These are phyloP conservation scores for Conus ventricosus DNA, from an alignment of 1,140 invertebrate genomes.

Conservation along the genomic window DNA sequence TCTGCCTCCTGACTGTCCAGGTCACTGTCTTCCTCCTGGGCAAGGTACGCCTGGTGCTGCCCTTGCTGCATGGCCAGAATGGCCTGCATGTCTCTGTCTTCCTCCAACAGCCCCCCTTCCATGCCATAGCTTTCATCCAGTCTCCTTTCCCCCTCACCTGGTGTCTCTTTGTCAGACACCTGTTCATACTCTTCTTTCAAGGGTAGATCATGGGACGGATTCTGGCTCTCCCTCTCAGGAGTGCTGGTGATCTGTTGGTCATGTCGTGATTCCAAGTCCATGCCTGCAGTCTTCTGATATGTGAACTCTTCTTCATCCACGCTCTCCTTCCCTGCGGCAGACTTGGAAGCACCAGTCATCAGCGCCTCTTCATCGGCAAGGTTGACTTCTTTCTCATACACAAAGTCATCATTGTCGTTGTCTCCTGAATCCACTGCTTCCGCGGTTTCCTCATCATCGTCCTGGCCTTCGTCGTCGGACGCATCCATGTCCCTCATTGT, in stretches of 20 bases:
- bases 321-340: not conserved
- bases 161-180: not conserved
- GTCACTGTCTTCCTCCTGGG: constrained; percentile 19
- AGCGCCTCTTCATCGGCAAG: constrained; percentile 46
- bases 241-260: constrained; percentile 49
- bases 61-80: constrained; percentile 40
- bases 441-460: constrained; percentile 36
- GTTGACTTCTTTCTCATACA: constrained; percentile 47
- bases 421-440: constrained; percentile 30
- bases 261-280: not conserved
- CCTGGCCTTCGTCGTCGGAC: constrained; percentile 52
- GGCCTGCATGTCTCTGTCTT: constrained; percentile 58
- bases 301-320: constrained; percentile 2
- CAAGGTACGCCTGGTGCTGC: constrained; percentile 23
- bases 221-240: constrained; percentile 49
- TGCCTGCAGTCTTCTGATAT: constrained; percentile 19
- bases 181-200: constrained; percentile 22
- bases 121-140: constrained; percentile 54
- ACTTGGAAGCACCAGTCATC: constrained; percentile 6
- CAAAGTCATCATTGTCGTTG: constrained; percentile 38
- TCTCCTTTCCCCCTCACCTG: constrained; percentile 26
- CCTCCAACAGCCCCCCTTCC: constrained; percentile 52
- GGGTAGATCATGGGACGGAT: not conserved
- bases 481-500: constrained; percentile 47
- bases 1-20: constrained; percentile 17